Base-by-base conservation (phyloP, 2,888 invertebrate genomes). In the Drosophila fungiperda region DNA sequence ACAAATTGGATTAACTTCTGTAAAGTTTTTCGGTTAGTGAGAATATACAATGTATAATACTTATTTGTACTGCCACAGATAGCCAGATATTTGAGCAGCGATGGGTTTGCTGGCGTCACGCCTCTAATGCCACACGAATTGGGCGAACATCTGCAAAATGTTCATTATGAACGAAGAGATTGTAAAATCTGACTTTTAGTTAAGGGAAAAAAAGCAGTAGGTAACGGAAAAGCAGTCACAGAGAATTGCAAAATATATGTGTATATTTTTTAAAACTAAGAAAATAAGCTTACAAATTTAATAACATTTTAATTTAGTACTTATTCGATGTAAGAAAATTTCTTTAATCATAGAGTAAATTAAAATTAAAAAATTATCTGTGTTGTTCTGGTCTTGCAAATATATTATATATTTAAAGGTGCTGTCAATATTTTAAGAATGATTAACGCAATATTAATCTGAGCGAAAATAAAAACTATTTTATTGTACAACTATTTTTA, bases 1-100 rank as follows among this genome's bases (percentile, higher is more conserved):
- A 74, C 77, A 90, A 88, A 88, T 90, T 88, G 87, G 87, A 88
- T 88, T 88, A 88, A 87, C 87, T 89, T 86, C 82, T 82, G 82
- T 75, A 77, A 76, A 78, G 76, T 77, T 80, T 70, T 70, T 60
- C 62, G 54, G 73, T 73, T 76, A 76, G 59, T 65, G 64, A 9
- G 67, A 76, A 78, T 68, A 66, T 11, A 32, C 26, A 38, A 38
- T 55, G 55, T 12, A 53, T 35, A 20, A 8, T 54, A 36, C 17
- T 77, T 63, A 49, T 68, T 57, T 26, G 33, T 17, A 50, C 48
- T 52, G 50, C 42, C 60, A 26, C 26, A 58, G 42, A 55, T 49
- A 54, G 59, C 45, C 1, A 8, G 45, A 23, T 33, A 40, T 40
- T 42, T 50, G 32, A n/a, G 9, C 58, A 40, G 45, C 61, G 66